Conservation (phyloP, 2,113 vertebrate species). For the Percopsis transmontana region DNA sequence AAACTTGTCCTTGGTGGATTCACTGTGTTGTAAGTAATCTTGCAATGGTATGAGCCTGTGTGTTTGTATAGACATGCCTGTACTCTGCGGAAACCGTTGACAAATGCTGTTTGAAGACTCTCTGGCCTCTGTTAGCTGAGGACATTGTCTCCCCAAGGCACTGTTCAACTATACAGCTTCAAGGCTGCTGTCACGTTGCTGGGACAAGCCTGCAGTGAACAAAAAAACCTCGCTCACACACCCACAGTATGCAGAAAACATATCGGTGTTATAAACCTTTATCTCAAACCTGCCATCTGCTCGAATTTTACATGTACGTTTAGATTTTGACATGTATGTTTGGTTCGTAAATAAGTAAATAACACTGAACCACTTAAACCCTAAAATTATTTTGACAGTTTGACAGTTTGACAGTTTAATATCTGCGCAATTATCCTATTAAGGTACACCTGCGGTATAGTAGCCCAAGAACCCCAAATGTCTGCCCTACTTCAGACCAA, state of each 20-base stretch:
- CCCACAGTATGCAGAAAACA: conserved; percentile 29
- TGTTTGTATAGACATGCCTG: conserved; percentile 68
- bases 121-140: conserved; percentile 33
- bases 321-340: neutral
- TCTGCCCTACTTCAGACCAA: too few relatives aligned
- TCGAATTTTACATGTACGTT: neutral
- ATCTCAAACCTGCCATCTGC: neutral
- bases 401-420: neutral
- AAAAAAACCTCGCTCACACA: conserved; percentile 25
- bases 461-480: too few relatives aligned
- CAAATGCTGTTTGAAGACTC: conserved; percentile 45
- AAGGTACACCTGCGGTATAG: neutral
- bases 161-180: conserved; percentile 38
- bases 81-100: conserved; percentile 49
- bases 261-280: neutral
- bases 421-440: neutral
- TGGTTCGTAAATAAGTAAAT: neutral
- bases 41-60: conserved; percentile 49
- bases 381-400: neutral
- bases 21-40: conserved; percentile 53
- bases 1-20: conserved; percentile 2
- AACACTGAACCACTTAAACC: neutral
- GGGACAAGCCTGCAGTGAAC: conserved; percentile 16
- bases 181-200: conserved; percentile 15
- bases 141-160: conserved; percentile 49